phyloP scores from a whole-genome alignment of 1,140 invertebrate genomes.

The Monochamus saltuarius region DNA sequence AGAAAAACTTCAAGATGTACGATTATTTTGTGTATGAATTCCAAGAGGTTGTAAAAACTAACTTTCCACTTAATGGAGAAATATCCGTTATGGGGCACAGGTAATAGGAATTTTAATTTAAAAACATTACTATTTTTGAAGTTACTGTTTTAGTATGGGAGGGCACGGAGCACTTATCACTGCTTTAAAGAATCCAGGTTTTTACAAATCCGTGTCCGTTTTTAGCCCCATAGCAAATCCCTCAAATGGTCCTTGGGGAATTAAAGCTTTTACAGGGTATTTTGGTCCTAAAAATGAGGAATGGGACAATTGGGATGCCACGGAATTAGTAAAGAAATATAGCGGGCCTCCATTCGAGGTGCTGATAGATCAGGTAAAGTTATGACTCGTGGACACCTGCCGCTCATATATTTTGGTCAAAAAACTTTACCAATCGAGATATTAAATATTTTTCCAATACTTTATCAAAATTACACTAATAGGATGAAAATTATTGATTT shows the following conservation, averaged over 20 bases:
- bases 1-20: slow-evolving; percentile 93
- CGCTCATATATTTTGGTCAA: no score
- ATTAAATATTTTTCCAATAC: no score
- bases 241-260: slow-evolving; percentile 80
- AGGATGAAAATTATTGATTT: no score
- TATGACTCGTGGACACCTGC: no score
- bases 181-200: slow-evolving; percentile 87
- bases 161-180: slow-evolving; percentile 95
- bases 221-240: slow-evolving; percentile 97
- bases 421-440: no score
- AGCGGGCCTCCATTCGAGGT: slow-evolving; percentile 81
- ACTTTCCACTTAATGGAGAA: slow-evolving; percentile 66
- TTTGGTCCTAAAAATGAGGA: slow-evolving; percentile 68
- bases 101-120: no score
- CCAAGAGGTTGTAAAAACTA: slow-evolving; percentile 71
- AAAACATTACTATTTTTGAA: no score
- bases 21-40: slow-evolving; percentile 92
- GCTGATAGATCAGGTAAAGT: slow-evolving; percentile 84
- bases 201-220: slow-evolving; percentile 90
- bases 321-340: slow-evolving; percentile 79
- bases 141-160: slow-evolving; percentile 78
- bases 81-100: slow-evolving; percentile 86
- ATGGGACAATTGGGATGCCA: slow-evolving; percentile 92
- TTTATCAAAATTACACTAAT: no score
- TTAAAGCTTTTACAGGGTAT: slow-evolving; percentile 86